Evolutionary conservation across 2,888 invertebrate species (phyloP).

Genomic region (Synergus laeviventris): DNA sequence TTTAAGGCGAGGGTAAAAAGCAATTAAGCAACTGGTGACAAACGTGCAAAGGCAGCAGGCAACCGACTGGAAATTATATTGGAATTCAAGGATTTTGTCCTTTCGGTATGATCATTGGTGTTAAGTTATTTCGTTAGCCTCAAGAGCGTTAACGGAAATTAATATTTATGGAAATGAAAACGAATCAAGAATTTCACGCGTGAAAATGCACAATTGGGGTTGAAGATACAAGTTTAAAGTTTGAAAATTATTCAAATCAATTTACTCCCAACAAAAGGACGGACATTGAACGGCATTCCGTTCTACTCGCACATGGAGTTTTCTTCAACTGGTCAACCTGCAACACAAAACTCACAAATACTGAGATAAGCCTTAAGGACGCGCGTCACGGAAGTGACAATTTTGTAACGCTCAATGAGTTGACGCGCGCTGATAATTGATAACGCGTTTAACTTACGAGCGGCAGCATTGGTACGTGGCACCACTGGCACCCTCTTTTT

Average conservation of each 20-base stretch:
- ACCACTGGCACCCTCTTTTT: slow-evolving; percentile 43
- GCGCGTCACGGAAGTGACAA: slow-evolving; percentile 45
- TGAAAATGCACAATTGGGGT: neutral
- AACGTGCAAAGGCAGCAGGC: slow-evolving; percentile 57
- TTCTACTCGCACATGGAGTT: slow-evolving; percentile 11
- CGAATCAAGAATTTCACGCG: neutral
- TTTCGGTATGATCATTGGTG: slow-evolving; percentile 25
- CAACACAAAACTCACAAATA: neutral
- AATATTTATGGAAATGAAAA: slow-evolving; percentile 26
- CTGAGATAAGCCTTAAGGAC: no score
- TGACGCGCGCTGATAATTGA: slow-evolving; percentile 45
- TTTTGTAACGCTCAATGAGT: slow-evolving; percentile 55
- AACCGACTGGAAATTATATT: slow-evolving; percentile 56
- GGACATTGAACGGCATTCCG: neutral
- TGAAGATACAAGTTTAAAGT: neutral
- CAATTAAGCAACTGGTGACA: slow-evolving; percentile 60
- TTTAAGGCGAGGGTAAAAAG: slow-evolving; percentile 21
- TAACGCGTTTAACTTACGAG: slow-evolving; percentile 45
- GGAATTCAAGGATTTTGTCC: slow-evolving; percentile 50
- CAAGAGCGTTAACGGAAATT: slow-evolving; percentile 30
- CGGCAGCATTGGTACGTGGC: slow-evolving; percentile 41
- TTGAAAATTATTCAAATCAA: no score
- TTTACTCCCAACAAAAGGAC: neutral
- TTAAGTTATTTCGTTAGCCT: slow-evolving; percentile 23
- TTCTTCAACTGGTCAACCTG: neutral